Evolutionary conservation across 2,797 vertebrate genomes (phyloP).

Genomic region (Xerus rutilus): DNA sequence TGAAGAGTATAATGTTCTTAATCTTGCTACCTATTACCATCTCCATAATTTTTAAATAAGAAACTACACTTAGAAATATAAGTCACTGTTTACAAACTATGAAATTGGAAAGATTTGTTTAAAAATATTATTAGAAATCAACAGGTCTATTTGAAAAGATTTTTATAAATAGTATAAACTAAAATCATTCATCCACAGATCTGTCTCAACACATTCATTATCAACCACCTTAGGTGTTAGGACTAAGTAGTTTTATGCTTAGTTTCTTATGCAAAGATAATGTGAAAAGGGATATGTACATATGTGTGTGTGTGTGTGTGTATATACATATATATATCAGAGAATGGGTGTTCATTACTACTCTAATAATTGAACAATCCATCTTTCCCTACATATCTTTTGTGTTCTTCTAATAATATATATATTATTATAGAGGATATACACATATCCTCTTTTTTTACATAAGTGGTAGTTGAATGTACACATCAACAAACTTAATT

Average conservation of each 20-base stretch:
- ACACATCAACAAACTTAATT: not conserved
- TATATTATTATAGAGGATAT: no score
- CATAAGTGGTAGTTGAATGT: not conserved
- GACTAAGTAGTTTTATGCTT: not conserved
- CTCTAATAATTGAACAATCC: not conserved
- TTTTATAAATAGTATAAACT: not conserved
- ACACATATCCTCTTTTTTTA: not conserved
- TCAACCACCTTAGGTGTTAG: not conserved
- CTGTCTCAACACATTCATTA: not conserved
- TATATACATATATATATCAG: no score
- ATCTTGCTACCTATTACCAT: not conserved
- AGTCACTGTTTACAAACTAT: not conserved
- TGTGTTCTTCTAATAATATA: not conserved
- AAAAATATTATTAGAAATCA: not conserved
- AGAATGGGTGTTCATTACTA: not conserved
- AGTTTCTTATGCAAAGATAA: slow-evolving; percentile 8
- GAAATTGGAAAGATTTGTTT: not conserved
- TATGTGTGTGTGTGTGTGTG: no score
- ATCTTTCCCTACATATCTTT: not conserved
- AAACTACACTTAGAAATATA: slow-evolving; percentile 9
- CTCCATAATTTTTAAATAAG: not conserved
- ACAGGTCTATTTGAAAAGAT: not conserved
- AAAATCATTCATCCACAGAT: not conserved
- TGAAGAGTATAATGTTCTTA: not conserved
- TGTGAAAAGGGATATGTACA: not conserved